Percentiles rank a stretch among this genome's conserved stretches.
phyloP scores from a whole-genome alignment of 2,797 vertebrate species.

The Myotis findleyi region DNA sequence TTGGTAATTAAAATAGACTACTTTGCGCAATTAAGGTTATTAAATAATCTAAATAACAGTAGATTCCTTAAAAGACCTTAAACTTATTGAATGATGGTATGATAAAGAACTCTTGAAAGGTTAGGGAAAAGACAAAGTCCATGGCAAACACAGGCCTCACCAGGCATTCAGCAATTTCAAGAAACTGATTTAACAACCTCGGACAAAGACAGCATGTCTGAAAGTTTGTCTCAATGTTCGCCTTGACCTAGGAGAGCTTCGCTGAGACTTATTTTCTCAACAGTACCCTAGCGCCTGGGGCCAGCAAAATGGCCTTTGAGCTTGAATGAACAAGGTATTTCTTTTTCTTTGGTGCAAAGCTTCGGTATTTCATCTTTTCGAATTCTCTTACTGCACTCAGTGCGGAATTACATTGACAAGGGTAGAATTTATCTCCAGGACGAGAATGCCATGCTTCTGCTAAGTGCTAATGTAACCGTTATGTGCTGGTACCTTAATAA shows the following conservation, averaged over 20 bases:
- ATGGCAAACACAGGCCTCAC: neutral
- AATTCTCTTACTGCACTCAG: slow-evolving; percentile 90
- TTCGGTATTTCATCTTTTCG: slow-evolving; percentile 89
- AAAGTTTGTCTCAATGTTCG: slow-evolving; percentile 88
- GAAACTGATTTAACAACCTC: slow-evolving; percentile 89
- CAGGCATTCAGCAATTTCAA: slow-evolving; percentile 84
- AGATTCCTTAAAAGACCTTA: neutral
- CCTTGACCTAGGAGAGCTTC: slow-evolving; percentile 90
- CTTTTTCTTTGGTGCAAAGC: slow-evolving; percentile 82
- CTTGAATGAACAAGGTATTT: slow-evolving; percentile 91
- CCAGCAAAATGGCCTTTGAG: slow-evolving; percentile 95
- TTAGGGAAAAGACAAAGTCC: neutral
- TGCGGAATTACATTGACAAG: slow-evolving; percentile 96
- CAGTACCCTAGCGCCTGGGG: slow-evolving; percentile 88
- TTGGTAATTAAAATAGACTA: neutral
- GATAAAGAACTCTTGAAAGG: neutral
- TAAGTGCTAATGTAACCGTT: slow-evolving; percentile 97
- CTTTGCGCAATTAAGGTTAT: neutral
- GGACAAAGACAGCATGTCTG: slow-evolving; percentile 89
- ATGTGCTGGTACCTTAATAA: slow-evolving; percentile 91
- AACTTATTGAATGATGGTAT: neutral
- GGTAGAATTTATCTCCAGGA: slow-evolving; percentile 91
- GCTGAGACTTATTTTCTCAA: slow-evolving; percentile 83
- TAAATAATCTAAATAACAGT: slow-evolving; percentile 5
- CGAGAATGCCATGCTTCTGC: slow-evolving; percentile 90